Conservation (phyloP, 2,113 vertebrate species). For the Heptranchias perlo region DNA sequence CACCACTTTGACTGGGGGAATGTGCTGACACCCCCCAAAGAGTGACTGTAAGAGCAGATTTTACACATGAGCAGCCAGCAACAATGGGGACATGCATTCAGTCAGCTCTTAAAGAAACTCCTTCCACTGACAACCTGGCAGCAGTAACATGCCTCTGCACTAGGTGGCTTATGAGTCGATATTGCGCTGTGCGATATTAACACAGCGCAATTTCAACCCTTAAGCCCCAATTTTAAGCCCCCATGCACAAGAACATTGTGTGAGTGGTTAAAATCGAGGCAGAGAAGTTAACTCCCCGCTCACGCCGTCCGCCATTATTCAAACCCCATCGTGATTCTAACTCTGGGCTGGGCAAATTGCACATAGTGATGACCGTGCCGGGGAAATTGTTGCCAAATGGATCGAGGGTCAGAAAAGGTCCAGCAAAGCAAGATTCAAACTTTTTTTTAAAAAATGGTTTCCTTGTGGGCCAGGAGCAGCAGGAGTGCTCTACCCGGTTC, state of each 20-base stretch:
- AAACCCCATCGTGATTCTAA: too few relatives aligned
- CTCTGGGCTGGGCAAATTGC: not conserved
- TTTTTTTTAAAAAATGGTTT: not conserved
- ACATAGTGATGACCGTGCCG: not conserved
- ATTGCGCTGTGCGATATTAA: not conserved
- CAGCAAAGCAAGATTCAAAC: not conserved
- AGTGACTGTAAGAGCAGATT: not conserved
- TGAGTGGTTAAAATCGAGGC: not conserved
- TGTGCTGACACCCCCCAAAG: not conserved
- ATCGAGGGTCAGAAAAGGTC: not conserved
- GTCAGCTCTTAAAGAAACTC: slow-evolving; percentile 5
- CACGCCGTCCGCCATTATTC: not conserved
- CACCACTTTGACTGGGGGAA: not conserved
- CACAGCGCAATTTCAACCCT: not conserved
- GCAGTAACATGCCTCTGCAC: not conserved
- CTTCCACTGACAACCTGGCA: not conserved
- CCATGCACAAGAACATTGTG: not conserved
- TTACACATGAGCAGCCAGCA: slow-evolving; percentile 8
- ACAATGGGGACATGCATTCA: not conserved
- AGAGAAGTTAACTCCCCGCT: not conserved
- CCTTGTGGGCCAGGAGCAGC: not conserved
- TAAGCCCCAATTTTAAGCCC: not conserved
- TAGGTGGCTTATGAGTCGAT: not conserved
- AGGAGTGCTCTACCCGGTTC: not conserved
- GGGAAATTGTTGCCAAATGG: not conserved